Evolutionary conservation across 2,113 vertebrate species (phyloP).

Genomic region (Oryzias javanicus): DNA sequence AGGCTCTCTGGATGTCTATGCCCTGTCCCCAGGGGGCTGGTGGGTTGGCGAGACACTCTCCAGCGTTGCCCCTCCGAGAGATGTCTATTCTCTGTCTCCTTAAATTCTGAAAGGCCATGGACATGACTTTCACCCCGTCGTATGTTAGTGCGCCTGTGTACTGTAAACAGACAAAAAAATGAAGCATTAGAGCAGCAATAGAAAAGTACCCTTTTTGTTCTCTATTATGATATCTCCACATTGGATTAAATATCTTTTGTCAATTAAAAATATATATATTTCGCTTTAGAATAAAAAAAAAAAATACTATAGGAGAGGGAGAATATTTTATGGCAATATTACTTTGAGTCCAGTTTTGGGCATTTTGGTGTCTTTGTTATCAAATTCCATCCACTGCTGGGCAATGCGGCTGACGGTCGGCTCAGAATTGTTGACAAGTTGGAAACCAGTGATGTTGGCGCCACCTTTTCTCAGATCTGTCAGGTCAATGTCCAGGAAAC

Average conservation of each 20-base stretch:
- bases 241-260: no score
- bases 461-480: constrained; percentile 93
- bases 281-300: background rate
- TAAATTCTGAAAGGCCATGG: constrained; percentile 94
- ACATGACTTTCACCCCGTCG: constrained; percentile 96
- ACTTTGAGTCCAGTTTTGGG: constrained; percentile 92
- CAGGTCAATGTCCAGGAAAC: constrained; percentile 96
- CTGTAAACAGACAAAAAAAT: constrained; percentile 67
- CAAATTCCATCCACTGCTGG: constrained; percentile 93
- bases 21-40: constrained; percentile 98
- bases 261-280: background rate
- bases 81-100: constrained; percentile 95
- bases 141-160: constrained; percentile 96
- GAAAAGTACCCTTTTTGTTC: background rate
- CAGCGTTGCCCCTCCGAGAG: constrained; percentile 93
- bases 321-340: constrained; percentile 14
- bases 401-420: constrained; percentile 83
- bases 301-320: background rate
- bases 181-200: background rate
- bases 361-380: constrained; percentile 90
- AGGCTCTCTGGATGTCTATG: constrained; percentile 96
- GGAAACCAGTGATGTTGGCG: constrained; percentile 96
- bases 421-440: constrained; percentile 92
- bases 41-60: constrained; percentile 96
- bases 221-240: background rate